These are phyloP conservation scores for Balaenoptera acutorostrata DNA, from an alignment of 2,113 vertebrate species.

Conservation along the genomic window DNA sequence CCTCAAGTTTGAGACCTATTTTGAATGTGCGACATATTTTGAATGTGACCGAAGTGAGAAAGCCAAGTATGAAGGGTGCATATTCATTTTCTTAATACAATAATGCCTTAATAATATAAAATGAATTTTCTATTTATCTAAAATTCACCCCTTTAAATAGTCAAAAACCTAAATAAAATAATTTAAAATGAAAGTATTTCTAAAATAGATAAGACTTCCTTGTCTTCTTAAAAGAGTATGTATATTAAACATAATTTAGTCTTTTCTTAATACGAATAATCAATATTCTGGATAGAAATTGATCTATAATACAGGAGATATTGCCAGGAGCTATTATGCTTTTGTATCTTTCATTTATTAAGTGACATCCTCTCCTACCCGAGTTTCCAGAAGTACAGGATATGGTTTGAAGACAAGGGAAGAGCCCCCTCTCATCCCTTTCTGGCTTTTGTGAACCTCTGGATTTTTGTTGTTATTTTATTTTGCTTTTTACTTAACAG, in stretches of 20 bases:
- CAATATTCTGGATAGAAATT: background rate
- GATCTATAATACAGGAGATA: background rate
- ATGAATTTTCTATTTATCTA: background rate
- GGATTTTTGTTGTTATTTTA: background rate
- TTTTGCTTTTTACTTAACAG: background rate
- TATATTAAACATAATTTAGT: background rate
- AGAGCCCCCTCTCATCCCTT: background rate
- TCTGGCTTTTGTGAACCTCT: background rate
- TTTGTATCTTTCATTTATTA: background rate
- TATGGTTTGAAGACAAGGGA: background rate
- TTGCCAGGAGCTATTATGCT: background rate
- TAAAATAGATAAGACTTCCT: background rate
- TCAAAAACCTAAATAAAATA: constrained; percentile 22
- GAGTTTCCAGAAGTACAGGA: background rate
- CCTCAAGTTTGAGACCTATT: background rate
- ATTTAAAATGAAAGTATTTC: background rate
- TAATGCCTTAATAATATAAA: background rate
- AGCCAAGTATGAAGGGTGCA: background rate
- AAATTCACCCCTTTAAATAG: background rate
- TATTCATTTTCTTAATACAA: constrained; percentile 11
- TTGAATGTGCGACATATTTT: background rate
- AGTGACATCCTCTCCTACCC: background rate
- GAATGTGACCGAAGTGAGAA: background rate
- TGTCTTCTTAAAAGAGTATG: background rate
- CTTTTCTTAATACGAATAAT: background rate